phyloP scores from a whole-genome alignment of 2,113 vertebrate genomes.

The Misgurnus mizolepis region DNA sequence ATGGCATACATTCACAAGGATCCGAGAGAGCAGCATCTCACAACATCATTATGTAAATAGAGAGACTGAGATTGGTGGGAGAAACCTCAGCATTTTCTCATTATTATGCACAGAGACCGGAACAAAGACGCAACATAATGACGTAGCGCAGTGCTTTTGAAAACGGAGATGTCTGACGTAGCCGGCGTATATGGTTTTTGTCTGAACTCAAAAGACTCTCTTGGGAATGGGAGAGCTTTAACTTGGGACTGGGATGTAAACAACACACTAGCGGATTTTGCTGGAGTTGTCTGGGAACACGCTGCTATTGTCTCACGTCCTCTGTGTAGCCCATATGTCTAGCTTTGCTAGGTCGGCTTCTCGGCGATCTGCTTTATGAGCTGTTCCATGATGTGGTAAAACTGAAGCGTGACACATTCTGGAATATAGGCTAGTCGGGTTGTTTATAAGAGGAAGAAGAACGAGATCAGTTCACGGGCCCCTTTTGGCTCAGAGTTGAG shows the following conservation, averaged over 20 bases:
- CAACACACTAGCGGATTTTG: conserved; percentile 12
- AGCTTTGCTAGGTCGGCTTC: neutral
- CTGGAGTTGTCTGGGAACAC: neutral
- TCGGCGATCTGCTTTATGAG: conserved; percentile 8
- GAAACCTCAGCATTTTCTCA: conserved; percentile 33
- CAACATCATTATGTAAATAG: conserved; percentile 68
- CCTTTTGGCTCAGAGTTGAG: conserved; percentile 29
- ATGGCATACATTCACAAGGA: conserved; percentile 61
- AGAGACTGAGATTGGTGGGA: conserved; percentile 40
- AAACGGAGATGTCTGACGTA: conserved; percentile 18
- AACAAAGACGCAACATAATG: conserved; percentile 65
- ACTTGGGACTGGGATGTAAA: conserved; percentile 33
- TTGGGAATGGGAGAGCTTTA: conserved; percentile 34
- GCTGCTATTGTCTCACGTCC: neutral
- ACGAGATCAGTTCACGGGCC: conserved; percentile 1
- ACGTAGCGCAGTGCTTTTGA: conserved; percentile 51
- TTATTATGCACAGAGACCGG: conserved; percentile 51
- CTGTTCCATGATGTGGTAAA: conserved; percentile 10
- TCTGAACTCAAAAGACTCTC: conserved; percentile 45
- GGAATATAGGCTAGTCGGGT: neutral
- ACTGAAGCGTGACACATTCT: neutral
- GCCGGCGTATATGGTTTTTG: conserved; percentile 28
- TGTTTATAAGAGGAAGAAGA: conserved; percentile 17
- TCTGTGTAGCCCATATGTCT: neutral
- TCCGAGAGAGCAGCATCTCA: conserved; percentile 48